Evolutionary conservation across 2,888 invertebrate species (phyloP), one percentile per base, ranked within the genome.

Genomic region (Blastobasis lacticolella): DNA sequence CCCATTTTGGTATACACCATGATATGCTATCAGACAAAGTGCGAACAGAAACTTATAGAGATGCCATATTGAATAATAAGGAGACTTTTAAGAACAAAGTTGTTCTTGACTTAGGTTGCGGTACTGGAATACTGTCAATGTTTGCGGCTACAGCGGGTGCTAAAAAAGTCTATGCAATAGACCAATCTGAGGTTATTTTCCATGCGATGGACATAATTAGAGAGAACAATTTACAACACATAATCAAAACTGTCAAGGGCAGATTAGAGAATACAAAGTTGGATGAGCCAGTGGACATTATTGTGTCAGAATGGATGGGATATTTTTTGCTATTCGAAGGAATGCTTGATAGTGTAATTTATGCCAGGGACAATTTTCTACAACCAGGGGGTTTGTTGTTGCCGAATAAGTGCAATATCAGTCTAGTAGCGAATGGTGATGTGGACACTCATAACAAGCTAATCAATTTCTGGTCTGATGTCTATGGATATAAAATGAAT

Each of bases 251-350:
- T 51, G 88, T 96, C 0, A 96, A 95, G 82, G 97, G 97, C 0
- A 90, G 94, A 63, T 81, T 98, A 37, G 98, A 98, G 78, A 94
- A 96, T 61, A 93, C 94, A 5, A 86, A 90, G 50, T 77, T 97
- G 48, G 94, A 94, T 0, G 92, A 93, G 51, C 93, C 94, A 78
- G 94, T 95, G 42, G 98, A 99, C 76, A 92, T 97, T 5, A 96
- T 99, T 60, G 93, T 99, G 4, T 98, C 98, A 0, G 98, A 99
- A 78, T 99, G 98, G 97, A 99, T 99, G 98, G 98, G 98, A 0
- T 99, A 99, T 77, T 98, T 98, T 75, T 88, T 99, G 44, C 82
- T 98, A 2, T 98, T 96, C 78, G 98, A 99, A 87, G 97, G 97
- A 46, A 99, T 99, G 98, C 76, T 98, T 54, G 97, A 98, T 71